Percentiles rank a stretch among this genome's conserved stretches.
phyloP scores from a whole-genome alignment of 2,888 invertebrate species.

The Campoplex nolae region DNA sequence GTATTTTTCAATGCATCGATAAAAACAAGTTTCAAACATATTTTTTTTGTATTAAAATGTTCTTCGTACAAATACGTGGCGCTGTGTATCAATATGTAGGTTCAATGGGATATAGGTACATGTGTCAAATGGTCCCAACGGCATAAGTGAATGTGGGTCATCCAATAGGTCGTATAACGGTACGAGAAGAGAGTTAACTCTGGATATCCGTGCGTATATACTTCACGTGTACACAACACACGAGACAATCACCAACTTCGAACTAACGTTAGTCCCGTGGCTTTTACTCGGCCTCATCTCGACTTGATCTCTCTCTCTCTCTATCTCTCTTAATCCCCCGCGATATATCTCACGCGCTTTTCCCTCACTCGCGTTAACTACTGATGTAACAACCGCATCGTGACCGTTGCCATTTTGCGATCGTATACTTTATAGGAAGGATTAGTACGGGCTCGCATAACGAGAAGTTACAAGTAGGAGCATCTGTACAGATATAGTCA shows the following conservation, averaged over 20 bases:
- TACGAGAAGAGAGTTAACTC: conserved; percentile 74
- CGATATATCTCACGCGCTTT: conserved; percentile 11
- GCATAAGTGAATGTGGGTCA: conserved; percentile 76
- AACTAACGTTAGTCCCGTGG: conserved; percentile 53
- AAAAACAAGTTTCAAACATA: background rate
- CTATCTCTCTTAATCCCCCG: conserved; percentile 8
- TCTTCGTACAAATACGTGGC: background rate
- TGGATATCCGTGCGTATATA: conserved; percentile 55
- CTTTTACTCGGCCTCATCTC: conserved; percentile 58
- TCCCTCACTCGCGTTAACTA: conserved; percentile 29
- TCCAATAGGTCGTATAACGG: conserved; percentile 83
- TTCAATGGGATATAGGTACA: conserved; percentile 22
- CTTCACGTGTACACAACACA: conserved; percentile 17
- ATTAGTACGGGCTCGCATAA: conserved; percentile 45
- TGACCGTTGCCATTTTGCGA: conserved; percentile 66
- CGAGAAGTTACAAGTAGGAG: conserved; percentile 54
- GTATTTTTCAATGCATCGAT: background rate
- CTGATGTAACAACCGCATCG: conserved; percentile 50
- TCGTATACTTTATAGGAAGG: conserved; percentile 47
- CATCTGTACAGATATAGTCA: conserved; percentile 17
- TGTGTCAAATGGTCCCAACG: conserved; percentile 55
- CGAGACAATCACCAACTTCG: conserved; percentile 47
- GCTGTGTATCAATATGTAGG: background rate
- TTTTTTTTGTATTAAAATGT: background rate
- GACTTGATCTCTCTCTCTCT: conserved; percentile 8